phyloP scores from a whole-genome alignment of 2,797 vertebrate species.

The Psittacula echo region DNA sequence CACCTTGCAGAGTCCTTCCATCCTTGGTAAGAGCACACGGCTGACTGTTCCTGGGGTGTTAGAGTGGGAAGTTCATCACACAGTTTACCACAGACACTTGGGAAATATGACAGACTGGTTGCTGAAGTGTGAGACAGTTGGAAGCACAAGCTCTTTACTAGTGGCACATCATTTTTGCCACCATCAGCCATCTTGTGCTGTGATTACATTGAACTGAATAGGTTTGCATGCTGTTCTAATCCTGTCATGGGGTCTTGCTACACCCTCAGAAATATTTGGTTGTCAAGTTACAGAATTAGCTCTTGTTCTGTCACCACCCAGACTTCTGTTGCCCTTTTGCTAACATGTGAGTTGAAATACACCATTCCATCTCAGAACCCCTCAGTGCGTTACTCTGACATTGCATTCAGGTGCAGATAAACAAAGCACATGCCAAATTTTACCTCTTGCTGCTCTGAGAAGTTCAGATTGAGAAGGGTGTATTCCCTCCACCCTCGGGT shows the following conservation, averaged over 20 bases:
- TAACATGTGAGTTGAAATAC: not conserved
- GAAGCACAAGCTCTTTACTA: not conserved
- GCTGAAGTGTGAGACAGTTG: accelerated
- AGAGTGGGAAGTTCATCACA: not conserved
- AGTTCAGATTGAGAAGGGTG: not conserved
- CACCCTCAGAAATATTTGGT: not conserved
- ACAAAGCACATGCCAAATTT: not conserved
- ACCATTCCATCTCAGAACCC: not conserved
- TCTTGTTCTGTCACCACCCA: not conserved
- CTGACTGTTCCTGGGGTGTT: not conserved
- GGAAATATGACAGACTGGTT: not conserved
- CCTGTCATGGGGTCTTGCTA: not conserved
- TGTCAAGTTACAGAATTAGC: not conserved
- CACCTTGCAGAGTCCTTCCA: not conserved
- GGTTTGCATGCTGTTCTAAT: not conserved
- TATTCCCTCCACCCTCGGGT: not conserved
- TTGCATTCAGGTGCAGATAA: not conserved
- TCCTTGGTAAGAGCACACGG: too few species aligned
- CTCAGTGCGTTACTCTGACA: not conserved
- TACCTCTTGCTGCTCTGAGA: not conserved
- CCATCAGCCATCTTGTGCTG: accelerated
- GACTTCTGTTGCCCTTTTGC: not conserved
- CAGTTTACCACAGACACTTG: not conserved
- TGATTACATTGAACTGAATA: not conserved
- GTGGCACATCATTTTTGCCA: not conserved